Percentiles rank a stretch among this genome's conserved stretches.
phyloP scores from a whole-genome alignment of 2,797 vertebrate genomes.

The Steatocranus sp. region DNA sequence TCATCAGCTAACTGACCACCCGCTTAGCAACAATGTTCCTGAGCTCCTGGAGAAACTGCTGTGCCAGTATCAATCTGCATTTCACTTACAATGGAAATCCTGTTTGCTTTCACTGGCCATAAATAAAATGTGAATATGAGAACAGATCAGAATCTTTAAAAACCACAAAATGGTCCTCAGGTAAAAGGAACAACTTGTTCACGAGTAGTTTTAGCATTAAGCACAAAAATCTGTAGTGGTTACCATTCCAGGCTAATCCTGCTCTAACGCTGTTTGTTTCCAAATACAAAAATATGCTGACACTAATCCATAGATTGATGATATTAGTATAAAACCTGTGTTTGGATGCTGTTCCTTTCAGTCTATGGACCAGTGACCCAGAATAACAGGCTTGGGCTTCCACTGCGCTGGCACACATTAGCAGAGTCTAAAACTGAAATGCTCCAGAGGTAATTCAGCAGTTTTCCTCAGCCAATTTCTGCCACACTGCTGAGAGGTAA shows the following conservation, averaged over 20 bases:
- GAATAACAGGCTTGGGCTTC: slow-evolving; percentile 21
- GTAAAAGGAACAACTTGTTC: slow-evolving; percentile 5
- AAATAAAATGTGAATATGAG: background rate
- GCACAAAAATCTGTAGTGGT: background rate
- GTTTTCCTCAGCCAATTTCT: slow-evolving; percentile 37
- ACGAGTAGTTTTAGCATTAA: background rate
- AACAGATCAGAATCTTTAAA: background rate
- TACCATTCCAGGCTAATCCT: background rate
- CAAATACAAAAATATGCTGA: background rate
- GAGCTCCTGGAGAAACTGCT: background rate
- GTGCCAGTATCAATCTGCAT: background rate
- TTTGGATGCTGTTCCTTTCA: slow-evolving; percentile 14
- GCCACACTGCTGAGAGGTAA: slow-evolving; percentile 34
- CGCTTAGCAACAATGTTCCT: background rate
- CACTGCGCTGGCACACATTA: slow-evolving; percentile 30
- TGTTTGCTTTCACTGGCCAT: background rate
- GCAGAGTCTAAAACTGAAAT: slow-evolving; percentile 20
- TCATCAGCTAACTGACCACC: slow-evolving; percentile 37
- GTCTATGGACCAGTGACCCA: slow-evolving; percentile 32
- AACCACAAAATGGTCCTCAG: background rate
- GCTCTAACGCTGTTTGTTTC: background rate
- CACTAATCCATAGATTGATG: slow-evolving; percentile 37
- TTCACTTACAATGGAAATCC: background rate
- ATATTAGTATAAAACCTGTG: slow-evolving; percentile 8
- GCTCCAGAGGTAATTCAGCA: slow-evolving; percentile 38